These are phyloP conservation scores for Salarias fasciatus DNA, from an alignment of 2,797 vertebrate species.

Conservation along the genomic window DNA sequence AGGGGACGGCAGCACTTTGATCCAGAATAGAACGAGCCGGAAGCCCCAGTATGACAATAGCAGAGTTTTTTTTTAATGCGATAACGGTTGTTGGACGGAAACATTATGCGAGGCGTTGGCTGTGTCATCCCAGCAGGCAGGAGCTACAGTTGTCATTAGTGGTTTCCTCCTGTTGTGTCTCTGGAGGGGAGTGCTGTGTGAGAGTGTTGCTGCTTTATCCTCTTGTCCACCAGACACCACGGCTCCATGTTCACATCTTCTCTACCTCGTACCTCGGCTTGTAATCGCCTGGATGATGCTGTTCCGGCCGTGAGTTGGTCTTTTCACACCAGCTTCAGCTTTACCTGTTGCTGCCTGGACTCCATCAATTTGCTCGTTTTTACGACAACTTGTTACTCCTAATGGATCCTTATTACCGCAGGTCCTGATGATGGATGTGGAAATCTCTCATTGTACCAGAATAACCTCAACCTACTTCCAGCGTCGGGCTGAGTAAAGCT, in stretches of 20 bases:
- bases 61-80: constrained; percentile 34
- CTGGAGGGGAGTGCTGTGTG: constrained; percentile 51
- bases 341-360: constrained; percentile 46
- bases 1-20: constrained; percentile 47
- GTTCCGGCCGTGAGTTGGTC: neutral
- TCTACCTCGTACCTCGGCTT: constrained; percentile 18
- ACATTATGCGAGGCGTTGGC: constrained; percentile 45
- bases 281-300: neutral
- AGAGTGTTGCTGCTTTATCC: constrained; percentile 11
- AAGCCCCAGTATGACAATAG: constrained; percentile 54
- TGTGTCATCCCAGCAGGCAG: constrained; percentile 62
- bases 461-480: constrained; percentile 20
- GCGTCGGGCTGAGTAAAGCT: constrained; percentile 24
- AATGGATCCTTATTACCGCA: constrained; percentile 51
- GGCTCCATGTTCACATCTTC: no score
- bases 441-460: constrained; percentile 36
- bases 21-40: constrained; percentile 62
- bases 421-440: constrained; percentile 26
- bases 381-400: constrained; percentile 17
- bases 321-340: neutral
- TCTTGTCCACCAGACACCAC: no score
- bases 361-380: no score
- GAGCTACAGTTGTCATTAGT: constrained; percentile 64
- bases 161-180: constrained; percentile 59
- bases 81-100: constrained; percentile 49